These are phyloP conservation scores for Orthonychiurus folsomi DNA, from an alignment of 2,888 invertebrate genomes.

Conservation along the genomic window DNA sequence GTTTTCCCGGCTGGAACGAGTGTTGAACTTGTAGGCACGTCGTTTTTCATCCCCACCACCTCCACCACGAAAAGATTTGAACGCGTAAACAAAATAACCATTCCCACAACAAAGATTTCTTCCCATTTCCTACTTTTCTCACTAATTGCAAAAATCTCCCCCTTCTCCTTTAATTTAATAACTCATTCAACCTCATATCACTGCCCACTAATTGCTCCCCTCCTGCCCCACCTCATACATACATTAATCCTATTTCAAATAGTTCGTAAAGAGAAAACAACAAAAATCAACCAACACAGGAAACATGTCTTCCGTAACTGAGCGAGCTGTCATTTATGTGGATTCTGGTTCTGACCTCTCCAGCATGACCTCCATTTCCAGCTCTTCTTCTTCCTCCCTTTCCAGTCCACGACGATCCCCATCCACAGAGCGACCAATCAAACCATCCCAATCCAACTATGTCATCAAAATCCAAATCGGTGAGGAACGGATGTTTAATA, in stretches of 20 bases:
- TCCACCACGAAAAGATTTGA: too few relatives aligned
- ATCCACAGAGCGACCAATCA: conserved; percentile 28
- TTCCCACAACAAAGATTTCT: too few relatives aligned
- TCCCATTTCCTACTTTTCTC: not conserved
- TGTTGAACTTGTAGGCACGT: conserved; percentile 17
- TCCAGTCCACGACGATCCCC: conserved; percentile 8
- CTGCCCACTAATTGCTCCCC: too few relatives aligned
- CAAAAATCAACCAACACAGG: not conserved
- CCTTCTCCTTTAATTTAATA: not conserved
- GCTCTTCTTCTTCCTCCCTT: not conserved
- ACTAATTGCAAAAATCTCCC: not conserved
- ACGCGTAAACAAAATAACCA: not conserved
- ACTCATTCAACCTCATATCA: too few relatives aligned
- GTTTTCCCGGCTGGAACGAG: conserved; percentile 18
- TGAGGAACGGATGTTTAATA: conserved; percentile 35
- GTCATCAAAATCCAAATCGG: conserved; percentile 25
- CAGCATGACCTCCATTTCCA: conserved; percentile 18
- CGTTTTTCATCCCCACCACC: not conserved
- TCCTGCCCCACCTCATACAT: too few relatives aligned
- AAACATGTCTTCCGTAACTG: conserved; percentile 24
- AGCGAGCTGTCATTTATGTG: conserved; percentile 39
- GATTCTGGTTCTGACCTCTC: conserved; percentile 33
- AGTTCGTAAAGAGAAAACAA: not conserved
- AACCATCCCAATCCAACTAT: conserved; percentile 10
- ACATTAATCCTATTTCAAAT: too few relatives aligned